phyloP scores from a whole-genome alignment of 1,140 invertebrate species.

The Papilio aristodemus region DNA sequence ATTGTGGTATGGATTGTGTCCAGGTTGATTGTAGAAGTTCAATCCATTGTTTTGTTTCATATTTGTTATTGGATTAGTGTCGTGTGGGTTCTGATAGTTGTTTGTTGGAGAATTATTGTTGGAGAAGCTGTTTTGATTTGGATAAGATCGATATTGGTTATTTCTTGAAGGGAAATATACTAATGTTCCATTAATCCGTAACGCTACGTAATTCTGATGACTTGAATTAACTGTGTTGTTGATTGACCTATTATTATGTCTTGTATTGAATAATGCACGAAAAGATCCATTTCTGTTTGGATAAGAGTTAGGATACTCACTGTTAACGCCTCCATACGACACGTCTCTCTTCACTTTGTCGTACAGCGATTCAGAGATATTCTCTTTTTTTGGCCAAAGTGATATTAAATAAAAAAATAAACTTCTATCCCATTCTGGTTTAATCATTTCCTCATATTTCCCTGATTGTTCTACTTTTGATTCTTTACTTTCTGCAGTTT shows the following conservation, averaged over 20 bases:
- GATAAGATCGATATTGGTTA: too few species aligned
- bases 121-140: background rate
- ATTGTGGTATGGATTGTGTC: conserved; percentile 2
- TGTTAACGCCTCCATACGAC: background rate
- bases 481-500: too few species aligned
- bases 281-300: background rate
- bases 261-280: background rate
- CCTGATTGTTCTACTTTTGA: too few species aligned
- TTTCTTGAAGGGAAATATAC: too few species aligned
- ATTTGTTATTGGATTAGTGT: background rate
- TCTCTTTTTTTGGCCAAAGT: background rate
- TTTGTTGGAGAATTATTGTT: background rate
- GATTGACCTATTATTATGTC: background rate
- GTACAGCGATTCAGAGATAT: background rate
- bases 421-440: too few species aligned
- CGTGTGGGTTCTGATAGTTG: background rate
- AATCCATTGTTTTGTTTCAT: background rate
- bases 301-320: background rate
- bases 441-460: too few species aligned
- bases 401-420: background rate
- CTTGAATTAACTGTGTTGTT: background rate
- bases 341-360: background rate
- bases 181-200: background rate
- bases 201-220: background rate
- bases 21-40: background rate